Evolutionary conservation across 2,113 vertebrate species (phyloP).

Genomic region (Cricetomys ansorgei): DNA sequence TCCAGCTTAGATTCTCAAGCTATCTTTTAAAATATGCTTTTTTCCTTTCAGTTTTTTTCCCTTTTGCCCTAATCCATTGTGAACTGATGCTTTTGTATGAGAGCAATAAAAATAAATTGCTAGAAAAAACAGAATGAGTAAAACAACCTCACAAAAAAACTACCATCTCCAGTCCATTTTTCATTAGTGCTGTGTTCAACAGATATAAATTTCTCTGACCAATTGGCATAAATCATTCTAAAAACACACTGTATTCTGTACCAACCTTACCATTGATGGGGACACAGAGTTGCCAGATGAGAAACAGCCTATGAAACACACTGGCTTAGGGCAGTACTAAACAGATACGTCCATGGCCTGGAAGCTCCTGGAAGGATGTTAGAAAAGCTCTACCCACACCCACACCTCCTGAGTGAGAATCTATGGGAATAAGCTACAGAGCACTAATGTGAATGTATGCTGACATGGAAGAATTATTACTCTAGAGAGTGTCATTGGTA

Average conservation of each 20-base stretch:
- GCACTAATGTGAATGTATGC: not conserved
- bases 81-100: not conserved
- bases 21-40: not conserved
- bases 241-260: not conserved
- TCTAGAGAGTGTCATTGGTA: not conserved
- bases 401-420: not conserved
- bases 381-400: not conserved
- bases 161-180: not conserved
- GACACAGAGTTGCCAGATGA: not conserved
- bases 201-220: not conserved
- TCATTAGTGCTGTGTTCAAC: not conserved
- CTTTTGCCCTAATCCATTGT: not conserved
- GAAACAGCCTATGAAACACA: not conserved
- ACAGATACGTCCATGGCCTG: not conserved
- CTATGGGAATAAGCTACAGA: not conserved
- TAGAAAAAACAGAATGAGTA: not conserved
- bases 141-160: not conserved
- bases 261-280: not conserved
- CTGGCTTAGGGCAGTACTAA: not conserved
- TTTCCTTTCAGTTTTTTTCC: not conserved
- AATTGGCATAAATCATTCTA: not conserved
- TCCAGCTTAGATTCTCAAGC: not conserved
- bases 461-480: not conserved
- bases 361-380: not conserved
- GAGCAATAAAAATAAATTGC: conserved; percentile 26